phyloP scores from a whole-genome alignment of 2,888 invertebrate genomes.

The Acrobasis repandana region DNA sequence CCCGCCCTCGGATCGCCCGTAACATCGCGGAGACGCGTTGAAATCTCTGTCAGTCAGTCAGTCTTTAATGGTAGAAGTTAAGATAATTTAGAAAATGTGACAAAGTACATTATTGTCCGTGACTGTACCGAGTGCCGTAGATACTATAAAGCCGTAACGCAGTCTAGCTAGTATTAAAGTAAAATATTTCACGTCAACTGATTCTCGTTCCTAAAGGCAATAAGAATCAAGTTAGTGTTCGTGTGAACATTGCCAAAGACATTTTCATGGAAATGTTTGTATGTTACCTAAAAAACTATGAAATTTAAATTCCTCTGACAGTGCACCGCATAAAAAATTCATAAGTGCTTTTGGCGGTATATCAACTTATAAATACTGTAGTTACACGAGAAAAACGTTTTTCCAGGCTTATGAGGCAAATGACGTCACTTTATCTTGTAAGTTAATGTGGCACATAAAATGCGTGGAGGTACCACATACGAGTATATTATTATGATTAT shows the following conservation, averaged over 20 bases:
- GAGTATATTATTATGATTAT: constrained; percentile 10
- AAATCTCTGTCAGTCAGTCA: no score
- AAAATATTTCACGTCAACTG: neutral
- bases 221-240: constrained; percentile 6
- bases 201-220: constrained; percentile 1
- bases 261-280: constrained; percentile 16
- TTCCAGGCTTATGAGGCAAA: constrained; percentile 1
- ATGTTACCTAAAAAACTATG: constrained; percentile 16
- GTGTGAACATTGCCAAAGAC: constrained; percentile 5
- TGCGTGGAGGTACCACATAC: neutral
- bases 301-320: constrained; percentile 16
- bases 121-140: no score
- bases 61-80: no score
- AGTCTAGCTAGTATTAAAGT: neutral
- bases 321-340: constrained; percentile 17
- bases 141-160: no score
- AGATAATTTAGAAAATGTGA: no score
- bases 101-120: no score
- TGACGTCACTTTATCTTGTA: constrained; percentile 8
- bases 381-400: neutral
- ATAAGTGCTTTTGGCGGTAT: constrained; percentile 17
- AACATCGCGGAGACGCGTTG: no score
- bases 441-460: constrained; percentile 3
- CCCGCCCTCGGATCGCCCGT: no score
- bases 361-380: constrained; percentile 15